Conservation (phyloP, 2,888 invertebrate species). For the Parnassius mnemosyne region DNA sequence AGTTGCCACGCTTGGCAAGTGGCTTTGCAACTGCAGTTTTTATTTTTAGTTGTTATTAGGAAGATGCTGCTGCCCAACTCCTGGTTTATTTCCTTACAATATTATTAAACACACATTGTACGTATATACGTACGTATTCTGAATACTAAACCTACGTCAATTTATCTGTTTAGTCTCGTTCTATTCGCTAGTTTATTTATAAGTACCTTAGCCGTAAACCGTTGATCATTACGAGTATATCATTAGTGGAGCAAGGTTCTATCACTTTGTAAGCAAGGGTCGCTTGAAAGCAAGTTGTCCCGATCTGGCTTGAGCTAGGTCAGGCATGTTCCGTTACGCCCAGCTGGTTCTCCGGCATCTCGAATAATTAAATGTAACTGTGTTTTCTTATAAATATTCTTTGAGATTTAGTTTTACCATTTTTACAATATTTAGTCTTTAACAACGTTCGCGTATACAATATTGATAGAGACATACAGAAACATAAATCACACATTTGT, state of each 20-base stretch:
- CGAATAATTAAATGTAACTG: neutral
- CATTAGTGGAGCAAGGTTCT: constrained; percentile 12
- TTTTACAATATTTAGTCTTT: no score
- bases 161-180: neutral
- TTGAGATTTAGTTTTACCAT: neutral
- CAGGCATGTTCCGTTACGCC: constrained; percentile 7
- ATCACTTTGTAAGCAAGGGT: neutral
- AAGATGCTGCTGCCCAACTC: no score
- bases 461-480: no score
- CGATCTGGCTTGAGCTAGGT: constrained; percentile 5
- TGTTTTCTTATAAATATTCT: neutral
- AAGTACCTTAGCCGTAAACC: neutral
- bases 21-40: no score
- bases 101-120: no score
- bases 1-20: no score
- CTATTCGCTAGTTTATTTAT: neutral
- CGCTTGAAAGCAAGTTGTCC: constrained; percentile 15
- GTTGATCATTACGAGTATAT: neutral
- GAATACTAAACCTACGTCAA: neutral
- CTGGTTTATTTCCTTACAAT: no score
- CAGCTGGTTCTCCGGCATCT: neutral
- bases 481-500: no score
- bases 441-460: no score
- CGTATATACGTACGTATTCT: no score
- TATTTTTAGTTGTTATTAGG: no score